Evolutionary conservation across 1,140 invertebrate genomes (phyloP).

Genomic region (Hydropsyche tenuis): DNA sequence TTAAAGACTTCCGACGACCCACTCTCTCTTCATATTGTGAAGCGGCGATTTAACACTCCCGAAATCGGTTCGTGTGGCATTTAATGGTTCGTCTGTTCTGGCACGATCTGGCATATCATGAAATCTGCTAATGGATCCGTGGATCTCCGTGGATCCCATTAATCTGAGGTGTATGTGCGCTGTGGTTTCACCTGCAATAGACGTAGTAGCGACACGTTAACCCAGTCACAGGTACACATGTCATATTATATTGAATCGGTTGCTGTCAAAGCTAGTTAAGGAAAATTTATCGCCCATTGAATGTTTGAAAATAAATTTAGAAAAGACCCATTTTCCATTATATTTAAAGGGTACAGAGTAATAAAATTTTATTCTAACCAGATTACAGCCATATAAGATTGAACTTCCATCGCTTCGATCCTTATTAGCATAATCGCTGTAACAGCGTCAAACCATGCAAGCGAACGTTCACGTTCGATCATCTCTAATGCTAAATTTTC

Average conservation of each 20-base stretch:
- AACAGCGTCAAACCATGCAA: too few relatives aligned
- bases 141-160: conserved; percentile 2
- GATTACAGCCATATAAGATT: too few relatives aligned
- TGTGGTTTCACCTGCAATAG: neutral
- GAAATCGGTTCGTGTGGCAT: conserved; percentile 36
- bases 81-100: conserved; percentile 36
- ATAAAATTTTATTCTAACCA: too few relatives aligned
- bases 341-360: neutral
- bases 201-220: neutral
- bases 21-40: neutral
- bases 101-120: conserved; percentile 50
- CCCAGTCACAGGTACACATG: neutral
- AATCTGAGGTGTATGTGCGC: neutral
- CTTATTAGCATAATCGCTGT: too few relatives aligned
- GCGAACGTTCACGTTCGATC: too few relatives aligned
- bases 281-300: neutral
- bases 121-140: conserved; percentile 47
- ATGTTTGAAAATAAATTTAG: neutral
- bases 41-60: neutral
- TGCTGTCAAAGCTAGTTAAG: too few relatives aligned
- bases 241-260: too few relatives aligned
- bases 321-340: too few relatives aligned
- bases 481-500: too few relatives aligned
- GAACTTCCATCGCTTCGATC: too few relatives aligned
- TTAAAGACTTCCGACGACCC: neutral